Evolutionary conservation across 37 sponge, comb jelly and placozoan genomes (phyloP).

Genomic region (Lycopodina hypogea): DNA sequence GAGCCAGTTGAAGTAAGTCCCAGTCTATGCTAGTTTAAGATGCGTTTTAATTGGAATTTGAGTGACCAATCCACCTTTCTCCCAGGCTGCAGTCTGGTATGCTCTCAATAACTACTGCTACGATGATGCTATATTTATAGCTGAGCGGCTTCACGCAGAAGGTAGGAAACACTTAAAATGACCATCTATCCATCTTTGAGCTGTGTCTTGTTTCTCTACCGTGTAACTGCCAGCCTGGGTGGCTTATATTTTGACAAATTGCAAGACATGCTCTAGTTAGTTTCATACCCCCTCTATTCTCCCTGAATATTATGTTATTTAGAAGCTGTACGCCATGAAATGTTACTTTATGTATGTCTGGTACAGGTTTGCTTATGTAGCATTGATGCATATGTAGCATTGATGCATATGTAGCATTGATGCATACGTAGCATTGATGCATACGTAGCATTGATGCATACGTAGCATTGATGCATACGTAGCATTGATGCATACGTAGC

Average conservation of each 20-base stretch:
- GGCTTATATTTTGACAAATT: neutral
- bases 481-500: too few species aligned
- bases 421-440: too few species aligned
- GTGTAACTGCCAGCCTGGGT: too few species aligned
- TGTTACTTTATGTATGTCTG: too few species aligned
- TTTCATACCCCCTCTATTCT: neutral
- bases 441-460: too few species aligned
- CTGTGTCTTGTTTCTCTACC: too few species aligned
- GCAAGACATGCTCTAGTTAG: neutral
- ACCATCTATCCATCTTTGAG: neutral
- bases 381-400: too few species aligned
- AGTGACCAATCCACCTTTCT: neutral
- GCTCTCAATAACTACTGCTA: slow-evolving; percentile 71
- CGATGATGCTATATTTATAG: slow-evolving; percentile 87
- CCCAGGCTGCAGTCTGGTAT: slow-evolving; percentile 84
- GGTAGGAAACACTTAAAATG: slow-evolving; percentile 24
- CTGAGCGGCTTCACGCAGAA: slow-evolving; percentile 91
- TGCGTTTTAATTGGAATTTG: neutral
- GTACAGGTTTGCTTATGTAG: too few species aligned
- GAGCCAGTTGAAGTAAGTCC: slow-evolving; percentile 41
- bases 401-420: too few species aligned
- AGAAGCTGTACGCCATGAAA: too few species aligned
- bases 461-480: too few species aligned
- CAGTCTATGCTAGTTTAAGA: neutral
- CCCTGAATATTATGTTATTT: too few species aligned